Conservation (phyloP, 2,113 vertebrate species). For the Mus spicilegus region DNA sequence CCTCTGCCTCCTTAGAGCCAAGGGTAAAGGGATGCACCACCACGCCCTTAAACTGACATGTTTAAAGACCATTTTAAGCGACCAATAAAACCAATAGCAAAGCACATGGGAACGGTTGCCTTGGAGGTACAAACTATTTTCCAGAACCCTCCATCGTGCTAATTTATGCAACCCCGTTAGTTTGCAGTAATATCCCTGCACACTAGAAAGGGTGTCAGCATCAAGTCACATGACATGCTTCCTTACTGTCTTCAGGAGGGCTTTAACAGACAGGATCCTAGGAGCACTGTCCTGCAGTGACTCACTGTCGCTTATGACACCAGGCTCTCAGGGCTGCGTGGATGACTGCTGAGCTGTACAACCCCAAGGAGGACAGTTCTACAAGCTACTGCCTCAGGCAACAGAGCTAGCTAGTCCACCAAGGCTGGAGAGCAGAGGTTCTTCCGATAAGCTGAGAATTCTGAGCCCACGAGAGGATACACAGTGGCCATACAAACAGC, state of each 20-base stretch:
- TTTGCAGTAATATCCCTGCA: too few species aligned
- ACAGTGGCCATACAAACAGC: neutral
- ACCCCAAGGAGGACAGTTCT: neutral
- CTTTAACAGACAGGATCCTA: neutral
- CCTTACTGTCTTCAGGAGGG: neutral
- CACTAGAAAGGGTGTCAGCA: neutral
- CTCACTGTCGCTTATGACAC: neutral
- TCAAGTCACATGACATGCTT: too few species aligned
- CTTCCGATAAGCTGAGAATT: neutral
- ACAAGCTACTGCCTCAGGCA: neutral
- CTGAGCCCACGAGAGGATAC: neutral
- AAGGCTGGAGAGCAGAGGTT: too few species aligned
- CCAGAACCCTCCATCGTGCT: neutral
- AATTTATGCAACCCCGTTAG: fast-evolving
- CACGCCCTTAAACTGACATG: neutral
- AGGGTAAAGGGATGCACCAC: too few species aligned
- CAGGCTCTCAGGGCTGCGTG: neutral
- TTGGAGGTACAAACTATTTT: neutral
- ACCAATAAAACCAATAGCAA: neutral
- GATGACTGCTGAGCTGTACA: neutral
- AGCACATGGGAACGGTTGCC: neutral
- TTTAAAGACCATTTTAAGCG: neutral
- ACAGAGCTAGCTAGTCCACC: neutral
- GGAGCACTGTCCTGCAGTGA: neutral
- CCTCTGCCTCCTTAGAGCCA: neutral